Evolutionary conservation across 2,113 vertebrate genomes (phyloP).

Genomic region (Oplegnathus fasciatus): DNA sequence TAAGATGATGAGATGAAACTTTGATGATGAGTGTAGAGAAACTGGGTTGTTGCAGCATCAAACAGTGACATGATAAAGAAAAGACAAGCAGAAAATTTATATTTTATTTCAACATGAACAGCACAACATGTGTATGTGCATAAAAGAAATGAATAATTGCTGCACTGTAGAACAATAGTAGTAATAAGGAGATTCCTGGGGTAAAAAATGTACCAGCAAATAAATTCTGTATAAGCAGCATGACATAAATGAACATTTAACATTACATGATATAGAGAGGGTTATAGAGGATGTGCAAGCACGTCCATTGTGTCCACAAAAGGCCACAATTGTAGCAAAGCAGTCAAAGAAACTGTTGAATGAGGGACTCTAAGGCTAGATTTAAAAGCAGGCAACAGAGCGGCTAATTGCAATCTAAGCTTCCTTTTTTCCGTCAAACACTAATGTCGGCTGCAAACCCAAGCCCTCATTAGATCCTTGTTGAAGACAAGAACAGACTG

Average conservation of each 20-base stretch:
- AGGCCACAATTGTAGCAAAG: not conserved
- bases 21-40: constrained; percentile 2
- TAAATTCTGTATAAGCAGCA: not conserved
- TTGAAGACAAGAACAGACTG: constrained; percentile 25
- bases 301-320: not conserved
- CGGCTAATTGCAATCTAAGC: constrained; percentile 52
- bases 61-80: not conserved
- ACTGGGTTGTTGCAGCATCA: constrained; percentile 16
- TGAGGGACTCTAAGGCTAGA: not conserved
- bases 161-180: not conserved
- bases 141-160: not conserved
- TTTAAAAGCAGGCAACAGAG: constrained; percentile 26
- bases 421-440: constrained; percentile 59
- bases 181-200: not conserved
- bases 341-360: constrained; percentile 1
- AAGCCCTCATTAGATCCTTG: constrained; percentile 66
- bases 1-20: constrained; percentile 26
- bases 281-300: not conserved
- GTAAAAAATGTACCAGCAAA: constrained; percentile 4
- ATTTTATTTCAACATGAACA: constrained; percentile 20
- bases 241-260: not conserved
- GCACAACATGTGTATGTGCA: not conserved
- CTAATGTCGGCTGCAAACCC: constrained; percentile 41
- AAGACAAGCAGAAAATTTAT: not conserved
- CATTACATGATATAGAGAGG: not conserved